Conservation (phyloP, 1,140 invertebrate genomes). For the Cotesia typhae region DNA sequence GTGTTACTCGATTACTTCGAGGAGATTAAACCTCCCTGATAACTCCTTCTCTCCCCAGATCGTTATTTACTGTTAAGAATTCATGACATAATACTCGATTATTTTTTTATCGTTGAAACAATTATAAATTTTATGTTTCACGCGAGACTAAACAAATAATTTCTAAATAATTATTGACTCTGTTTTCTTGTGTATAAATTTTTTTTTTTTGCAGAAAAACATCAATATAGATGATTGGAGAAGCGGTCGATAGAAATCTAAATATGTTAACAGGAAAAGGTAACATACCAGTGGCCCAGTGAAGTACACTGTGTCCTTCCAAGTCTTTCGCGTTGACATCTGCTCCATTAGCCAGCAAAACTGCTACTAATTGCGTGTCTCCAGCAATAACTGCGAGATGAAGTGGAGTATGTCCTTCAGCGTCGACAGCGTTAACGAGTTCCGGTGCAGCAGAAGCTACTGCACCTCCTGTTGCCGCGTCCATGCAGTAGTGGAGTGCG, state of each 20-base stretch:
- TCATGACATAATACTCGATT: conserved; percentile 1
- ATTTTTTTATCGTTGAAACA: not conserved
- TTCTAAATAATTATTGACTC: too few relatives aligned
- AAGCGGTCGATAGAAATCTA: not conserved
- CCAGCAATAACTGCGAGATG: conserved; percentile 94
- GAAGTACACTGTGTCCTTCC: conserved; percentile 94
- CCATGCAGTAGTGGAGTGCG: conserved; percentile 91
- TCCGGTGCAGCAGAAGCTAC: conserved; percentile 80
- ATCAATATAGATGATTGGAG: too few relatives aligned
- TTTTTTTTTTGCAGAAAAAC: too few relatives aligned
- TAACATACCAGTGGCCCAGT: conserved; percentile 92
- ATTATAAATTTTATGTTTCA: not conserved
- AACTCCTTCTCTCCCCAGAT: conserved; percentile 38
- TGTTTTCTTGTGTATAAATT: too few relatives aligned
- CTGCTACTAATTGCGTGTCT: conserved; percentile 82
- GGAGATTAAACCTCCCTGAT: conserved; percentile 18
- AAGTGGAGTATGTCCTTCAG: conserved; percentile 92
- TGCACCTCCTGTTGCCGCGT: conserved; percentile 77
- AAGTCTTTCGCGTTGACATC: conserved; percentile 89
- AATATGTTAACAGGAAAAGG: not conserved
- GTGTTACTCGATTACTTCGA: conserved; percentile 20
- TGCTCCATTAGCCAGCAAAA: conserved; percentile 82
- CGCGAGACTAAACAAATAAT: not conserved
- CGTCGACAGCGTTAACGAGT: conserved; percentile 83
- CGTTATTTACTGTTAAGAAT: not conserved